A percentile compares a stretch with the other conserved stretches of the same genome.
These are phyloP conservation scores for Pyrocoelia pectoralis DNA, from an alignment of 2,888 invertebrate genomes.

Conservation along the genomic window DNA sequence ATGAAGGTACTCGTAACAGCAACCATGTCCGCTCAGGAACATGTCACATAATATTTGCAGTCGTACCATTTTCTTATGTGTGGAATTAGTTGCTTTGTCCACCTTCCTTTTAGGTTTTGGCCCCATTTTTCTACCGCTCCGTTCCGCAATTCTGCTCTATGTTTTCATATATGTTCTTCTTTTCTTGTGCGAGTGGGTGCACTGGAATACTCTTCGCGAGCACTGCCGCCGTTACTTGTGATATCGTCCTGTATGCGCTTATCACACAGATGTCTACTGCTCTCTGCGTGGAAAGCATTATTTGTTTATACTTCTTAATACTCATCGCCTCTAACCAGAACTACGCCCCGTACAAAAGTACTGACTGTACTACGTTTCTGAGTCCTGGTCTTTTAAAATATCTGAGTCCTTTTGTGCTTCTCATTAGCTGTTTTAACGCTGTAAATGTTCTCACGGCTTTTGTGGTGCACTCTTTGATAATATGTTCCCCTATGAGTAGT, in stretches of 20 bases:
- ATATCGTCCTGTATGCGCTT: neutral
- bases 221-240: neutral
- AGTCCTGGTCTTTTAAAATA: constrained; percentile 17
- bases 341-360: constrained; percentile 31
- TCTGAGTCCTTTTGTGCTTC: constrained; percentile 30
- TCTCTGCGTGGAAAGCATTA: constrained; percentile 14
- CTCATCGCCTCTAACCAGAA: constrained; percentile 20
- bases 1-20: constrained; percentile 30
- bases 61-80: constrained; percentile 16
- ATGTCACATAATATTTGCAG: constrained; percentile 14
- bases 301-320: neutral
- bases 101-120: neutral
- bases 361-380: constrained; percentile 21
- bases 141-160: constrained; percentile 2
- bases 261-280: neutral
- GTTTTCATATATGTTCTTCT: neutral
- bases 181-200: neutral
- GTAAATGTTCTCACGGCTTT: constrained; percentile 7
- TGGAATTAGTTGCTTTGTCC: constrained; percentile 2
- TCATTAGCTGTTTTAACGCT: constrained; percentile 18
- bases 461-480: neutral
- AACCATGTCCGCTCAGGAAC: constrained; percentile 36
- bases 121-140: neutral
- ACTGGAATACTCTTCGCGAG: neutral
- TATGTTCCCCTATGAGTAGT: neutral